Percentiles rank a stretch among this genome's conserved stretches.
These are phyloP conservation scores for Dryococelus australis DNA, from an alignment of 2,888 invertebrate genomes.

Conservation along the genomic window DNA sequence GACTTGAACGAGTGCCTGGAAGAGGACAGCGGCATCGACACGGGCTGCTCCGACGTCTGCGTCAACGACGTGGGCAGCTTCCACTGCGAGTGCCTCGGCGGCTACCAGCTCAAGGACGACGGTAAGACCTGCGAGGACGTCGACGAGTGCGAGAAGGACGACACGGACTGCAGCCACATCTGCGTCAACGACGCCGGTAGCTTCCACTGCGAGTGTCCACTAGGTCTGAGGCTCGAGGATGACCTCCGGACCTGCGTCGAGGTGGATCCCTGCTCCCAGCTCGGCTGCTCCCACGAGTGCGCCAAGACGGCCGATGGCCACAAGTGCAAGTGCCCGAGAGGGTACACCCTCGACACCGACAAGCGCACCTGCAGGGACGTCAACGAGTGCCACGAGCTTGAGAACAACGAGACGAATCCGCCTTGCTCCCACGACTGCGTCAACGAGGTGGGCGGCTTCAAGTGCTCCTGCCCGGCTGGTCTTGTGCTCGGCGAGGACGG, in stretches of 20 bases:
- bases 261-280: conserved; percentile 58
- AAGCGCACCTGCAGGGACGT: conserved; percentile 53
- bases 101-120: conserved; percentile 48
- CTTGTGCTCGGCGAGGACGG: conserved; percentile 55
- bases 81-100: conserved; percentile 50
- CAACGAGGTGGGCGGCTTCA: conserved; percentile 61
- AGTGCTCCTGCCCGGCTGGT: conserved; percentile 62
- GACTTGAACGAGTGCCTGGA: conserved; percentile 46
- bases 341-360: conserved; percentile 56
- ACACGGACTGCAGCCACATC: conserved; percentile 51
- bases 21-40: conserved; percentile 39
- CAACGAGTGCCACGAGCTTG: conserved; percentile 43
- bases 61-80: conserved; percentile 54
- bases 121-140: conserved; percentile 57
- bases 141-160: conserved; percentile 57
- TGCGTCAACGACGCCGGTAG: conserved; percentile 61
- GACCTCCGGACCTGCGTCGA: conserved; percentile 46
- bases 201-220: conserved; percentile 62
- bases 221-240: conserved; percentile 56
- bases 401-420: conserved; percentile 35
- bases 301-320: conserved; percentile 58
- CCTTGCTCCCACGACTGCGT: conserved; percentile 59
- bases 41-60: conserved; percentile 61
- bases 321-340: conserved; percentile 59
- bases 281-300: conserved; percentile 53